Base-by-base conservation (phyloP, 2,888 invertebrate genomes). In the Dendrolimus pini region DNA sequence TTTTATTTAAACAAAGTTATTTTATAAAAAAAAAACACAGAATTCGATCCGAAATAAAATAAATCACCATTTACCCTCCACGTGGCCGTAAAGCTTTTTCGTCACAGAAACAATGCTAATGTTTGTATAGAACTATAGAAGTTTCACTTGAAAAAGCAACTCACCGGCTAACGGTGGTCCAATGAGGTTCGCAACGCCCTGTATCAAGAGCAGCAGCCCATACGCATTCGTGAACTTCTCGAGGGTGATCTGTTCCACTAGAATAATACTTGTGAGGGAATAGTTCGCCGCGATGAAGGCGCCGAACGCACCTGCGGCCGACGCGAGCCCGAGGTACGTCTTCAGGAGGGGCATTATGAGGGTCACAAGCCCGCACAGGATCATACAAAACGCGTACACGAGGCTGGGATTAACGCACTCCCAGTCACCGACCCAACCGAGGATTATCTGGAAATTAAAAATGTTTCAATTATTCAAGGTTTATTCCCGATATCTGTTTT, bases 211-310 rank as follows among this genome's bases (percentile, higher is more conserved):
- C 70, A 97, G 84, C 68, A 98, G 84, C 0, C 98, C 98, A 76
- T 98, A 98, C 7, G 97, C 97, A 77, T 95, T 96, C 55, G 97
- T 97, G 79, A 98, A 97, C 71, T 96, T 93, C 80, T 97, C 97
- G 66, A 98, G 82, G n/a, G 96, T 95, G 65, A 98, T 96, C 78
- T 97, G 92, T 77, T 98, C 95, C 60, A 98, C 97, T 59, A 98
- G 92, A 64, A 98, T 97, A 72, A 97, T 96, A 74, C 96, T 96
- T 30, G 97, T 97, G 53, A 98, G 92, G 2, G 97, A 95, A 88
- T 97, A 98, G 89, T 98, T 98, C 60, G 97, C 97, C 41, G 97
- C 96, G 70, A 98, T 96, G 82, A 96, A 95, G 65, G 97, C 94
- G 1, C 98, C 98, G 88, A 97, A 98, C 41, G 94, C 92, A n/a